Evolutionary conservation across 2,797 vertebrate species (phyloP), one percentile per base, ranked within the genome.

Genomic region (Neoniphon sammara): DNA sequence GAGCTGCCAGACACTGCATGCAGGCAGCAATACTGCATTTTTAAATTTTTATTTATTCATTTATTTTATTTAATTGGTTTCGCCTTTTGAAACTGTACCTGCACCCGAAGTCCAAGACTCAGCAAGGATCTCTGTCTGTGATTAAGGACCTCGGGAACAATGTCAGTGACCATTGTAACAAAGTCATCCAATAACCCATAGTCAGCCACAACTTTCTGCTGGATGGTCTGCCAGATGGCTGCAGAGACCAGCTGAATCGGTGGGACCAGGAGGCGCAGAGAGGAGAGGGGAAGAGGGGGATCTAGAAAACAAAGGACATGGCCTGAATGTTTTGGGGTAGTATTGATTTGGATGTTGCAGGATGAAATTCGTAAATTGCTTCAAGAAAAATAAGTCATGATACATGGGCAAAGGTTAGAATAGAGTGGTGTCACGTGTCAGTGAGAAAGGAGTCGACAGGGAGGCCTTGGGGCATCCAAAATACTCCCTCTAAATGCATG

Each of bases 171-270:
- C 7, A 55, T 75, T 0, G 70, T 77, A 73, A 93, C 75, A 34
- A 93, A 87, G 31, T 88, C 77, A 30, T 93, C 44, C 2, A 92
- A 83, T 0, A 73, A 80, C 0, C 89, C 87, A 11, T 89, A 94
- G 4, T 90, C 72, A 8, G 68, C 59, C 54, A 87, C 70, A 3
- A 20, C 18, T 53, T 88, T 88, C 7, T 55, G 21, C 2, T 82
- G 77, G 5, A 94, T 27, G 0, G 83, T 91, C 3, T 58, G 75
- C 93, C 91, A 94, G 60, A 80, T 14, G 0, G 89, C 91, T 0
- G 92, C 91, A 0, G 87, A 90, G 0, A 66, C 67, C 1, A 93
- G 71, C 2, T 17, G 50, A 0, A 81, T 42, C 0, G 88, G 60
- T 0, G 83, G 66, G 44, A 83, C 75, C 49, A 81, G 54, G 20